Conservation (phyloP, 1,140 invertebrate genomes). For the Lucilia cuprina region DNA sequence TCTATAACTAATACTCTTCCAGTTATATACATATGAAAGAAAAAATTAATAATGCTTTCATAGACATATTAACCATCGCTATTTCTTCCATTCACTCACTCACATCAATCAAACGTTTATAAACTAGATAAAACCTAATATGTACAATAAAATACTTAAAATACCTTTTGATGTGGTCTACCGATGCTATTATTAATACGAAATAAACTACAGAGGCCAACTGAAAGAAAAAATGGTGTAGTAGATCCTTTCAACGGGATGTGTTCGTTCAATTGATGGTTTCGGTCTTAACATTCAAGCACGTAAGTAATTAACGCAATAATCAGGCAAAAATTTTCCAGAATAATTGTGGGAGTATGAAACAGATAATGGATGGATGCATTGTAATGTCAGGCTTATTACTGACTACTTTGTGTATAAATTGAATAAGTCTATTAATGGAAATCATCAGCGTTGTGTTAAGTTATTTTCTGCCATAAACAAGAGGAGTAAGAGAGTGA, state of each 20-base stretch:
- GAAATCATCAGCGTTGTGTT: too few relatives aligned
- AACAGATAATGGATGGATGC: neutral
- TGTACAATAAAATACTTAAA: neutral
- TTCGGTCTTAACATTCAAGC: neutral
- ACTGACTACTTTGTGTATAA: neutral
- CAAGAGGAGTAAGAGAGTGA: neutral
- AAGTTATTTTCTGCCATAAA: too few relatives aligned
- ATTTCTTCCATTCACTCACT: neutral
- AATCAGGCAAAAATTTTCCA: neutral
- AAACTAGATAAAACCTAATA: neutral
- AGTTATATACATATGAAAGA: too few relatives aligned
- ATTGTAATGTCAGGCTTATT: neutral
- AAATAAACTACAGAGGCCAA: neutral
- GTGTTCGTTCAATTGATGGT: neutral
- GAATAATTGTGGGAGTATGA: neutral
- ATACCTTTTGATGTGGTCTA: neutral
- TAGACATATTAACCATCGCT: neutral
- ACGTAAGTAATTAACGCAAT: slow-evolving; percentile 8
- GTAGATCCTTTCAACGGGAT: neutral
- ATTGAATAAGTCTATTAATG: too few relatives aligned
- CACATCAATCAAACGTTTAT: neutral
- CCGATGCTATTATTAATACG: neutral
- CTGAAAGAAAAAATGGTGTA: neutral
- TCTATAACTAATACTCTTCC: too few relatives aligned
- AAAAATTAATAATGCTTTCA: neutral